Percentiles rank a stretch among this genome's conserved stretches.
These are phyloP conservation scores for Porites evermanni DNA, from an alignment of 92 coral and sea anemone species.

Conservation along the genomic window DNA sequence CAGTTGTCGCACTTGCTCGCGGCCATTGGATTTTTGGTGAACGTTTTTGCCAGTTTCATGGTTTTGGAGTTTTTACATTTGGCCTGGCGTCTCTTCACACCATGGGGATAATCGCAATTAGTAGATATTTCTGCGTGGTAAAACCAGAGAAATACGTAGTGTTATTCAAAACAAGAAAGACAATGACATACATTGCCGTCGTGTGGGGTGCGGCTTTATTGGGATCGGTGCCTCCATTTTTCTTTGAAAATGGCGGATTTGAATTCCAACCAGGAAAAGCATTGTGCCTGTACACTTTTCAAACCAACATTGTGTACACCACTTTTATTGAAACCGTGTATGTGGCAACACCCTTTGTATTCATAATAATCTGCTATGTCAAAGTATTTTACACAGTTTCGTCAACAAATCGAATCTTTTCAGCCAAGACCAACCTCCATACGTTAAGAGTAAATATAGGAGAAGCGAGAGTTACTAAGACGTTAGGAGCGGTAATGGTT, in stretches of 20 bases:
- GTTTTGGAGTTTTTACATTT: constrained; percentile 65
- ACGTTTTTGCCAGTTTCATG: constrained; percentile 64
- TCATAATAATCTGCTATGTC: constrained; percentile 55
- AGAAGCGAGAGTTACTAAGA: not conserved
- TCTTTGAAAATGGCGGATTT: constrained; percentile 45
- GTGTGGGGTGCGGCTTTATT: constrained; percentile 40
- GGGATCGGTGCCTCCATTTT: constrained; percentile 39
- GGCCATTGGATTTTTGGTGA: constrained; percentile 58
- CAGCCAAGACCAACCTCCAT: not conserved
- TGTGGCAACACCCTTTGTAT: constrained; percentile 38
- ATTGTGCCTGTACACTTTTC: no score
- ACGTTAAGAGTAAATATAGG: not conserved
- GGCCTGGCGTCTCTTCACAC: constrained; percentile 50
- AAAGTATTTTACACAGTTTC: constrained; percentile 35
- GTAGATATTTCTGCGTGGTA: not conserved
- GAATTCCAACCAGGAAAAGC: constrained; percentile 41
- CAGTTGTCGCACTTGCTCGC: constrained; percentile 48
- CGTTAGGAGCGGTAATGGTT: not conserved
- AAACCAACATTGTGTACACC: constrained; percentile 59
- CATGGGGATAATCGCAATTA: not conserved
- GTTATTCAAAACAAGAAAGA: not conserved
- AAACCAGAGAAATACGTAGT: not conserved
- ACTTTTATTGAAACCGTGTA: constrained; percentile 51
- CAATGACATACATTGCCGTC: not conserved
- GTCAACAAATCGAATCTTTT: not conserved